Evolutionary conservation across 2,888 invertebrate genomes (phyloP), one percentile per base, ranked within the genome.

Genomic region (Seira musarum): DNA sequence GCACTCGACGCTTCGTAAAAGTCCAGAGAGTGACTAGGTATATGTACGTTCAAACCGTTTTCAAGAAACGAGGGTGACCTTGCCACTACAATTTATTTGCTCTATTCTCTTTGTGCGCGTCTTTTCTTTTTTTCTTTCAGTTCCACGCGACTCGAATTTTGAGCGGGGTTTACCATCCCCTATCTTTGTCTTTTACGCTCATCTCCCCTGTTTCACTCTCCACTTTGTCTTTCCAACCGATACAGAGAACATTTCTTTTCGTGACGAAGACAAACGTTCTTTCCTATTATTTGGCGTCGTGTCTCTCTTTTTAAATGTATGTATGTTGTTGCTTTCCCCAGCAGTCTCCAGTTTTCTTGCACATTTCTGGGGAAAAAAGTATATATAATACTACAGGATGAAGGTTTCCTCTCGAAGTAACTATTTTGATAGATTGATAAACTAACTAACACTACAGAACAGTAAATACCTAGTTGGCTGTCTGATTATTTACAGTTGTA

Each of bases 91-190:
- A 30, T 30, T 30, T 30, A 30, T 68, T 53, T 53, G 53, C 53
- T 53, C 65, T 53, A 70, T 77, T 69, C 53, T 69, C 61, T 30
- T 35, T 60, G 30, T 5, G 30, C 2, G 30, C 30, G 30, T 30
- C 30, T 30, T 30, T 30, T 30, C 8, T 30, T 30, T 30, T 30
- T 30, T 30, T 30, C 30, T 8, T n/a, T n/a, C n/a, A 15, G 49
- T 35, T 53, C 68, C 72, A 81, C 81, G 75, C 79, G 81, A 80
- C 80, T 70, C 73, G 81, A 83, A 80, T 82, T 70, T 69, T 53
- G 17, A 68, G 53, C 68, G 61, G n/a, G 30, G 30, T 30, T 30
- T 8, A 30, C 30, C 30, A 30, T 30, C 35, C 21, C 53, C 25
- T 22, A 13, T 57, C 17, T 24, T 57, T 69, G 1, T n/a, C 22